Base-by-base conservation (phyloP, 2,113 vertebrate species). In the Ophthalmolycus amberensis region DNA sequence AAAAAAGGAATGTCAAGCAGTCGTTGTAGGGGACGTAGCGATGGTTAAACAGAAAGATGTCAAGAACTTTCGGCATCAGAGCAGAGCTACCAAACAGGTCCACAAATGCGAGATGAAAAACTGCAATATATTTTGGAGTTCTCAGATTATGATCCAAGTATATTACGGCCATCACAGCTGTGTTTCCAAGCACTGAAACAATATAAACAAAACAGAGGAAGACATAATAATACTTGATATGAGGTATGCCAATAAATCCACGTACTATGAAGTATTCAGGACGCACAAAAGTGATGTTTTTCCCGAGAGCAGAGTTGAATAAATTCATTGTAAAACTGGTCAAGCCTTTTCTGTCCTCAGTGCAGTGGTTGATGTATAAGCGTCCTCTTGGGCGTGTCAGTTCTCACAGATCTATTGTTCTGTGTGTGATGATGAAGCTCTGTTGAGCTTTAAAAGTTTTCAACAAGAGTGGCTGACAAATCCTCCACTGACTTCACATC, bases 121-220 rank as follows among this genome's bases (percentile, higher is more conserved):
- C 92, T 15, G 80, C 88, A 60, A 94, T 62, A 62, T 94, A 94
- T 77, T 95, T 95, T 2, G 94, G 92, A 40, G 90, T 93, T 63
- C 91, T 86, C n/a, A 95, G 86, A 29, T 37, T 86, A 15, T 62
- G 85, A 52, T 93, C 92, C 32, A 91, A 54, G 54, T 40, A 80
- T 40, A 94, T 93, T 27, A n/a, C n/a, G n/a, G 83, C 38, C 89
- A 93, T 93, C 4, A 94, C 91, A 59, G 67, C 16, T 20, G 71
- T 34, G 60, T 94, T 94, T 67, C 83, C 92, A 20, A 92, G 5
- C 52, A 94, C 75, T n/a, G 93, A 91, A 6, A 93, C 25, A 32
- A 86, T 18, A 37, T 89, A 94, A 16, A 94, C 71, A 75, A 88
- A 83, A 27, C 58, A 88, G 4, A 94, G 70, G 82, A 94, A 94